Base-by-base conservation (phyloP, 2,797 vertebrate genomes). In the Lepus townsendii region DNA sequence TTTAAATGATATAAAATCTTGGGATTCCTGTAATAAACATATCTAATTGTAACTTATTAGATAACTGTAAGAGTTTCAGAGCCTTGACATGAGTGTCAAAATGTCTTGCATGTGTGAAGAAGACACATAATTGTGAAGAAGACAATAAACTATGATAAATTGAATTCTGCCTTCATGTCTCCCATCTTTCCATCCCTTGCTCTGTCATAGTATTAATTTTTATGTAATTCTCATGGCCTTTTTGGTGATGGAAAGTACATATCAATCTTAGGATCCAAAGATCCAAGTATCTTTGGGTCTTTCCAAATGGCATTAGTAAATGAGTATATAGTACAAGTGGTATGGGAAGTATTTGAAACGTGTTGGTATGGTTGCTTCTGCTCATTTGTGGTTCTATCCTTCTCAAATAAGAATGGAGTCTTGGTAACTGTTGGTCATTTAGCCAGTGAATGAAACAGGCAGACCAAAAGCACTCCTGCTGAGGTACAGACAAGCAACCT, bases 1-100 rank as follows among this genome's bases (percentile, higher is more conserved):
- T 84, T 66, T 30, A 83, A 78, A 60, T 88, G 38, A 71, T 84
- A 27, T 38, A 66, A 78, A 66, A 50, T 78, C 66, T 92, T 88
- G 65, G 10, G 42, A 78, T 84, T 72, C 26, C 7, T 65, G 47
- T 10, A 35, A 71, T 88, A 83, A 77, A 47, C 22, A 24, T 47
- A 83, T 72, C 17, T 72, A 50, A 66, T 35, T 66, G 20, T 72
- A 50, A 47, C 5, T 8, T 1, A 12, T 66, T 57, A 83, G 2
- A 26, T 47, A 83, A 62, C 17, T 72, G 30, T 8, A 35, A 65
- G 19, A 83, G 12, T 54, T 65, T 80, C 68, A 60, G 50, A 68
- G 50, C 52, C 13, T n/a, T 82, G n/a, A 27, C 22, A 8, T 66
- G 65, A 26, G 47, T 50, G 12, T 83, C 66, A 88, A 32, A 7